phyloP scores from a whole-genome alignment of 2,113 vertebrate genomes.

The Chloebia gouldiae region DNA sequence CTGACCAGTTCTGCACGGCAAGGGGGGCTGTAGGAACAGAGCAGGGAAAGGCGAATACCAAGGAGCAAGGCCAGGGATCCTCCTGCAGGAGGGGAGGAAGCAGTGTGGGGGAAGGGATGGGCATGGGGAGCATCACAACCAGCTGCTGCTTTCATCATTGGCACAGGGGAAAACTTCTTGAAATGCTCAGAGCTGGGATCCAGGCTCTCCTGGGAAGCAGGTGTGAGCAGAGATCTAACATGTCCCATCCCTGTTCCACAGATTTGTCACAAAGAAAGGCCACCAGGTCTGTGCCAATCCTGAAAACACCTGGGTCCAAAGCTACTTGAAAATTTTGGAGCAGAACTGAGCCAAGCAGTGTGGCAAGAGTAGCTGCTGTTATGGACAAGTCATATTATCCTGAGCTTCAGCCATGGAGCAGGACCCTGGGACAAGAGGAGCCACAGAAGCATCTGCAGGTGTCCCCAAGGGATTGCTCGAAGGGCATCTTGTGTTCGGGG shows the following conservation, averaged over 20 bases:
- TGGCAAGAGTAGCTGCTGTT: neutral
- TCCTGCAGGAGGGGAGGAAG: neutral
- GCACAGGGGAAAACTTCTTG: neutral
- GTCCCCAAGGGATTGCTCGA: neutral
- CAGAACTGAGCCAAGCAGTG: neutral
- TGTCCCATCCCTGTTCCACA: neutral
- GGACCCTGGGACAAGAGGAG: neutral
- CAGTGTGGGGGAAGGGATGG: neutral
- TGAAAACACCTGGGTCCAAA: neutral
- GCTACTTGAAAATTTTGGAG: neutral
- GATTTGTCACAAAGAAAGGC: slow-evolving; percentile 48
- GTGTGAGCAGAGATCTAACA: neutral
- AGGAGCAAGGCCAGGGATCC: neutral
- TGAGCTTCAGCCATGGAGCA: neutral
- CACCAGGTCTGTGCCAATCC: slow-evolving; percentile 16
- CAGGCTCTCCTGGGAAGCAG: neutral
- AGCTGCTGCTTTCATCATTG: neutral
- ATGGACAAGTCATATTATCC: rapidly evolving
- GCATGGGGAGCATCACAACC: neutral
- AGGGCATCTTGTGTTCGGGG: rapidly evolving
- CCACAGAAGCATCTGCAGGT: neutral
- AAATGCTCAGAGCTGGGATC: neutral
- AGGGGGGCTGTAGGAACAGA: neutral
- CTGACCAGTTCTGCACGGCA: neutral
- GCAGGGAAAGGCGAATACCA: neutral